Base-by-base conservation (phyloP, 2,888 invertebrate species). In the Lypha dubia region DNA sequence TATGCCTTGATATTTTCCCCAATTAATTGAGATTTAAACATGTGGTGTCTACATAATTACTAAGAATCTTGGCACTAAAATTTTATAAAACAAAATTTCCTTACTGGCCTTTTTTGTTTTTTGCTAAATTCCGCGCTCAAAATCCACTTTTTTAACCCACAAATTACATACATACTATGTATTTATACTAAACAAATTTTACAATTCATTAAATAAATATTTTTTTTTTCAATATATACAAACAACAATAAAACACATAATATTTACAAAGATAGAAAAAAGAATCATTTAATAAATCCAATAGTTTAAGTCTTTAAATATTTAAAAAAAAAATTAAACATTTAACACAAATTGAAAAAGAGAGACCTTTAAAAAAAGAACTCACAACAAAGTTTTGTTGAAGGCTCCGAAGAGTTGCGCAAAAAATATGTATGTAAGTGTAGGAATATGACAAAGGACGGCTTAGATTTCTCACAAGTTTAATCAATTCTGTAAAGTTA, bases 271-370 rank as follows among this genome's bases (percentile, higher is more conserved):
- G n/a, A n/a, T n/a, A n/a, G 5, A 32, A 62, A 28, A 53, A 41
- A 8, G 28, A 63, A 51, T 53, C 51, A 63, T 41, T 20, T 32
- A 74, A 63, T 28, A 62, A 74, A 62, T 44, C 28, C 44, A 71
- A n/a, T 58, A 71, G 32, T 74, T 74, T 62, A 74, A 74, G 73
- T 73, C 62, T 62, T 62, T 4, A 35, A 62, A 74, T 5, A 74
- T 38, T 41, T 41, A 15, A 41, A 41, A 41, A 41, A 41, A 41
- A 11, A 20, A n/a, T n/a, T n/a, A n/a, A 63, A 65, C 11, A 65
- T 53, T 28, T 75, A 41, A 75, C 28, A 44, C 56, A 65, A 32
- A 65, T 7, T 15, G 20, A 20, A 73, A 41, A 28, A 15, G 13
- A 44, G 7, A 53, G 63, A 11, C 15, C 17, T 65, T 62, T 65